Percentiles rank a stretch among this genome's conserved stretches.
These are phyloP conservation scores for Proctacanthus coquilletti DNA, from an alignment of 1,140 invertebrate genomes.

Conservation along the genomic window DNA sequence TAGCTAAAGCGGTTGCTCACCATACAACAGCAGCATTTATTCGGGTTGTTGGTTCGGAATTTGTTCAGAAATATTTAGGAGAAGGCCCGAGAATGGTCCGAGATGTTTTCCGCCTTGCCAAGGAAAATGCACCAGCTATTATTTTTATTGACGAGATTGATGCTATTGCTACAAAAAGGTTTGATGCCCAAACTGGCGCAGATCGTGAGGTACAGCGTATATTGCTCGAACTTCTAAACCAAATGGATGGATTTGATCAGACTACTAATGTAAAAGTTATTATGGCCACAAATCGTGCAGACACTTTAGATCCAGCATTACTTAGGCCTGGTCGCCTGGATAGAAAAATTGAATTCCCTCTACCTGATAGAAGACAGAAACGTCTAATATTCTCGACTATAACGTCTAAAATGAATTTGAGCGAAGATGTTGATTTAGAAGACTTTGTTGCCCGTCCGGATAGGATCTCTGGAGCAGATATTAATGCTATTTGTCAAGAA, in stretches of 20 bases:
- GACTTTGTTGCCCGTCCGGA: slow-evolving; percentile 98
- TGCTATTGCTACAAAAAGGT: slow-evolving; percentile 95
- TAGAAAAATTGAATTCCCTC: slow-evolving; percentile 97
- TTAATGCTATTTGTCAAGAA: slow-evolving; percentile 99
- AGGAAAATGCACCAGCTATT: slow-evolving; percentile 98
- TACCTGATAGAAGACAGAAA: slow-evolving; percentile 95
- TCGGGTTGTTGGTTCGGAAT: slow-evolving; percentile 96
- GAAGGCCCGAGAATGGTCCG: slow-evolving; percentile 98
- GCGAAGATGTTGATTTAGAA: slow-evolving; percentile 97
- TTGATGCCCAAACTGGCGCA: slow-evolving; percentile 97
- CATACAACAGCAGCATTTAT: slow-evolving; percentile 98
- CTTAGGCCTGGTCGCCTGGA: slow-evolving; percentile 93
- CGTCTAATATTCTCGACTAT: slow-evolving; percentile 97
- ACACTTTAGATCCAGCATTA: slow-evolving; percentile 95
- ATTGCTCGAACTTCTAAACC: slow-evolving; percentile 91
- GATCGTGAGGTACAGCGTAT: slow-evolving; percentile 99
- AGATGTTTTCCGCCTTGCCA: slow-evolving; percentile 95
- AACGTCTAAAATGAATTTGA: slow-evolving; percentile 98
- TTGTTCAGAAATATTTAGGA: slow-evolving; percentile 98
- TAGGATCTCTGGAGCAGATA: slow-evolving; percentile 96
- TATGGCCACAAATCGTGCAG: slow-evolving; percentile 96
- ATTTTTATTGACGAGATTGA: slow-evolving; percentile 99
- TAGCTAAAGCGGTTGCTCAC: slow-evolving; percentile 97
- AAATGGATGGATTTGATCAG: slow-evolving; percentile 99
- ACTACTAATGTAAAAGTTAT: slow-evolving; percentile 99